phyloP scores from a whole-genome alignment of 2,888 invertebrate genomes.

The Boloria euphrosyne region DNA sequence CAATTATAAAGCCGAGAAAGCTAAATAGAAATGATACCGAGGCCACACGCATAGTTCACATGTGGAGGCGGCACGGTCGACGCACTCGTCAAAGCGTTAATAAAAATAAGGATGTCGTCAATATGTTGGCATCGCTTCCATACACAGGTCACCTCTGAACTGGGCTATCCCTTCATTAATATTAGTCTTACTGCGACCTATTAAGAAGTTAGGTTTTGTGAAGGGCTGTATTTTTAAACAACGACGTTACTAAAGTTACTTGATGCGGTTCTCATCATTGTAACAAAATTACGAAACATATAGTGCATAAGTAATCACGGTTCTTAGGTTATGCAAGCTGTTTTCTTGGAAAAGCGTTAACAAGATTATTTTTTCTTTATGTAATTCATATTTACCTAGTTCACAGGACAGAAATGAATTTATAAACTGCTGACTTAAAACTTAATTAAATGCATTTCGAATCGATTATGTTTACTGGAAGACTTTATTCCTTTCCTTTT shows the following conservation, averaged over 20 bases:
- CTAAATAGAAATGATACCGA: conserved; percentile 57
- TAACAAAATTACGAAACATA: not conserved
- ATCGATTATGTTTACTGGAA: too few relatives aligned
- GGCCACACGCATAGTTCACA: conserved; percentile 73
- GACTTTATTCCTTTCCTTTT: too few relatives aligned
- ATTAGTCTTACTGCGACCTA: not conserved
- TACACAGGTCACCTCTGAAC: conserved; percentile 67
- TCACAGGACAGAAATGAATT: not conserved
- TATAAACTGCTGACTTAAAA: too few relatives aligned
- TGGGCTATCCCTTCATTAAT: conserved; percentile 49
- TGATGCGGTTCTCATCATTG: not conserved
- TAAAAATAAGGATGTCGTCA: conserved; percentile 82
- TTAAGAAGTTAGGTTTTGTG: not conserved
- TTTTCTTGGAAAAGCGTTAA: conserved; percentile 30
- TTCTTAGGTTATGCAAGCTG: conserved; percentile 35
- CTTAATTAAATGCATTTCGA: too few relatives aligned
- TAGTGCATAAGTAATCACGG: not conserved
- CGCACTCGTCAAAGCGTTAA: conserved; percentile 73
- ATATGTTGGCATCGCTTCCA: conserved; percentile 73
- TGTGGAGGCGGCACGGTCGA: conserved; percentile 73
- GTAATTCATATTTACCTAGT: not conserved
- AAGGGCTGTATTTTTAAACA: too few relatives aligned
- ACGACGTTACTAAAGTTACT: too few relatives aligned
- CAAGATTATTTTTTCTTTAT: conserved; percentile 32
- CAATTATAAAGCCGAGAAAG: conserved; percentile 29